Evolutionary conservation across 1,140 invertebrate species (phyloP).

Genomic region (Hypsibius dujardini): DNA sequence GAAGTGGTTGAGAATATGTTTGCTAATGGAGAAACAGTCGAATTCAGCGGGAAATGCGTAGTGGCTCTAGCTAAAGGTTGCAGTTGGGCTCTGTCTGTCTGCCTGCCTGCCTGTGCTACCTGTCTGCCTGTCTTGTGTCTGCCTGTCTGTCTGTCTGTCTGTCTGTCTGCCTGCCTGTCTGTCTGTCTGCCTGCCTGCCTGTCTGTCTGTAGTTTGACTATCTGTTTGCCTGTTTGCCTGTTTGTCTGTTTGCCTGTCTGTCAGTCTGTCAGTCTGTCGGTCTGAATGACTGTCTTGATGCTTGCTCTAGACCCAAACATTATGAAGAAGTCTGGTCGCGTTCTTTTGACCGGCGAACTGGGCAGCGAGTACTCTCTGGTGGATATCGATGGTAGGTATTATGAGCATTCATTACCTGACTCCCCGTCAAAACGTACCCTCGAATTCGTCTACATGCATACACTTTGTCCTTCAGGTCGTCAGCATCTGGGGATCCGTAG

Average conservation of each 20-base stretch:
- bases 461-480: background rate
- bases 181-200: too few relatives aligned
- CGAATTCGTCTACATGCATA: background rate
- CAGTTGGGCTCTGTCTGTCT: too few relatives aligned
- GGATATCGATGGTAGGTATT: conserved; percentile 30
- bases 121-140: too few relatives aligned
- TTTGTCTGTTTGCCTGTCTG: too few relatives aligned
- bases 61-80: conserved; percentile 27
- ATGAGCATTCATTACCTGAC: background rate
- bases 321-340: conserved; percentile 30
- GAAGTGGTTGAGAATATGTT: conserved; percentile 21
- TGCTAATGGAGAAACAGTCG: conserved; percentile 27
- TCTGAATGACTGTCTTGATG: too few relatives aligned
- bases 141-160: too few relatives aligned
- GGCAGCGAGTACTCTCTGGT: conserved; percentile 30
- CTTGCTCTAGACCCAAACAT: conserved; percentile 27
- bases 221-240: too few relatives aligned
- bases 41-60: conserved; percentile 31
- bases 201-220: too few relatives aligned
- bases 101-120: too few relatives aligned
- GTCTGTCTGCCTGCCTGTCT: too few relatives aligned
- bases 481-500: background rate
- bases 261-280: too few relatives aligned
- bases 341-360: conserved; percentile 30
- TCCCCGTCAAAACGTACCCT: background rate